Base-by-base conservation (phyloP, 2,888 invertebrate species). In the Anodontia alba region DNA sequence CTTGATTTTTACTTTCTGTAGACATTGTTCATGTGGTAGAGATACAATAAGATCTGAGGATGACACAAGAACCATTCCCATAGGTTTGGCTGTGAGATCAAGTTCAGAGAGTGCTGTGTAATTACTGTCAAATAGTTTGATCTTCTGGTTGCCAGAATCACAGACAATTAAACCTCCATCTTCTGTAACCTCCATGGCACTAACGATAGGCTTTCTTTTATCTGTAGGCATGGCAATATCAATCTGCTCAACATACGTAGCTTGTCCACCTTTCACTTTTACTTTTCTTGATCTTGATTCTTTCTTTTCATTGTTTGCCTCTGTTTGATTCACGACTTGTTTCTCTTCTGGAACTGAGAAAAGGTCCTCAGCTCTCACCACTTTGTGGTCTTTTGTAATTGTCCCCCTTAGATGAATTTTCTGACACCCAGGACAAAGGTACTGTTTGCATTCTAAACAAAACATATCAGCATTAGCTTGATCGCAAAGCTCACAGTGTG, bases 401-500 rank as follows among this genome's bases (percentile, higher is more conserved):
- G 62, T 62, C 12, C 62, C 62, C 33, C 62, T 62, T 62, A 33
- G 62, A 33, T 62, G 62, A n/a, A 29, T 33, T 62, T 3, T 62
- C 33, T 62, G 62, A 62, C 62, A 62, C 8, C 2, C 12, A 3
- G 62, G 33, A 33, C 62, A 62, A 12, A 62, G 33, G 33, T 62
- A 62, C 20, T 62, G 62, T 15, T 62, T 62, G 20, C 62, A 62
- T 10, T 62, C 17, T 20, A 33, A 33, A 62, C 62, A 62, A 17
- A 33, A 62, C 2, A 12, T 33, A 8, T 62, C 62, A 17, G 62
- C 17, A 1, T 62, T 29, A n/a, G 33, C 12, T 20, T 31, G 31
- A 17, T 17, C 17, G 33, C 33, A 33, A 17, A 62, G 62, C 5
- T 62, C 33, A 33, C 62, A 62, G 2, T 33, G 31, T 15, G 2